Evolutionary conservation across 2,888 invertebrate species (phyloP).

Genomic region (Lochmaea capreae): DNA sequence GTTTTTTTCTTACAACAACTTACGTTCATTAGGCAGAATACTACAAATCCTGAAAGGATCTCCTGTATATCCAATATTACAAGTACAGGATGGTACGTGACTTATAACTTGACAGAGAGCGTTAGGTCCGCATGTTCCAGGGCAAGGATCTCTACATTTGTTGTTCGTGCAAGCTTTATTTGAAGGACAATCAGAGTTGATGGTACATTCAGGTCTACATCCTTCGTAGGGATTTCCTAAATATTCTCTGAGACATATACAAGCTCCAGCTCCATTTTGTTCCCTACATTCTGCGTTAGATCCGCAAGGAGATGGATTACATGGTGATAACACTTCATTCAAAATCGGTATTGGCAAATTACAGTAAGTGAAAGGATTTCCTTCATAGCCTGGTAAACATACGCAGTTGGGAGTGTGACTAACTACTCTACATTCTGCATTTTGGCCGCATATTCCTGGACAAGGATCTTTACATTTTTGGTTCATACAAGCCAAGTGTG

Average conservation of each 20-base stretch:
- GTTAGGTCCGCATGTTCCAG: constrained; percentile 76
- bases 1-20: constrained; percentile 23
- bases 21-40: constrained; percentile 48
- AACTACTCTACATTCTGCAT: constrained; percentile 78
- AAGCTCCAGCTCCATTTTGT: constrained; percentile 74
- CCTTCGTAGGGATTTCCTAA: constrained; percentile 71
- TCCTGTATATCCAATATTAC: constrained; percentile 79
- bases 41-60: constrained; percentile 54
- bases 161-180: constrained; percentile 73
- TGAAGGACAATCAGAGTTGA: constrained; percentile 75
- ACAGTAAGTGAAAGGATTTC: constrained; percentile 70
- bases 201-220: constrained; percentile 76
- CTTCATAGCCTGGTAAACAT: constrained; percentile 74
- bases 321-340: constrained; percentile 65
- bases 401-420: constrained; percentile 82
- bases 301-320: constrained; percentile 75
- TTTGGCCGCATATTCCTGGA: constrained; percentile 81
- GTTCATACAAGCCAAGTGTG: constrained; percentile 78
- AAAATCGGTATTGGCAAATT: constrained; percentile 62
- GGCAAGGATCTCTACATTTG: constrained; percentile 77
- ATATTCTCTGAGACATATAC: constrained; percentile 70
- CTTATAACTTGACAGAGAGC: constrained; percentile 69
- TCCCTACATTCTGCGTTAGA: constrained; percentile 76
- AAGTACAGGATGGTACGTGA: constrained; percentile 71
- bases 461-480: constrained; percentile 83